Percentiles rank a stretch among this genome's conserved stretches.
Conservation (phyloP, 2,113 vertebrate genomes). For the Edolisoma coerulescens region DNA sequence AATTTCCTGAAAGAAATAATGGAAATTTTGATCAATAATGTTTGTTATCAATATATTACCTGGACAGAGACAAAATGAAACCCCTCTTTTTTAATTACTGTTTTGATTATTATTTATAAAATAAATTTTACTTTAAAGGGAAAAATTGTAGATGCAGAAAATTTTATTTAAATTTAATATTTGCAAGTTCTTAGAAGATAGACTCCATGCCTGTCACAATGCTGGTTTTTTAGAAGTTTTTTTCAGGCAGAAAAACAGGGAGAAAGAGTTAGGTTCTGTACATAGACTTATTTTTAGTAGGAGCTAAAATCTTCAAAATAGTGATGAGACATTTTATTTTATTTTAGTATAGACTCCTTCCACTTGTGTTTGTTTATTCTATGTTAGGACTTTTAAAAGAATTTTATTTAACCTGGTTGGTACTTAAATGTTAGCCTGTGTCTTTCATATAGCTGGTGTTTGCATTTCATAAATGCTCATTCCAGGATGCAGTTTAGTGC, state of each 20-base stretch:
- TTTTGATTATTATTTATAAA: background rate
- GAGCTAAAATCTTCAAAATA: background rate
- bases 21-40: background rate
- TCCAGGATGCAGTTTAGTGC: background rate
- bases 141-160: accelerated
- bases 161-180: background rate
- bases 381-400: background rate
- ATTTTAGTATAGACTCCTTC: background rate
- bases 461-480: background rate
- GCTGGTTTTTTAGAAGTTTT: background rate
- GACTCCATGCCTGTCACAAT: accelerated
- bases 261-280: background rate
- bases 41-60: background rate
- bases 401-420: background rate
- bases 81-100: accelerated
- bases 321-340: background rate
- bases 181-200: background rate
- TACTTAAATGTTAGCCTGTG: background rate
- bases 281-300: background rate
- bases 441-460: background rate
- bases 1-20: background rate
- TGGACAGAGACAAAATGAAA: background rate
- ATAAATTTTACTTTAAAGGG: background rate
- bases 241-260: background rate
- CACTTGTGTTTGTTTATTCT: background rate